Percentiles rank a stretch among this genome's conserved stretches.
Conservation (phyloP, 2,797 vertebrate genomes). For the Tiaroga cobitis region DNA sequence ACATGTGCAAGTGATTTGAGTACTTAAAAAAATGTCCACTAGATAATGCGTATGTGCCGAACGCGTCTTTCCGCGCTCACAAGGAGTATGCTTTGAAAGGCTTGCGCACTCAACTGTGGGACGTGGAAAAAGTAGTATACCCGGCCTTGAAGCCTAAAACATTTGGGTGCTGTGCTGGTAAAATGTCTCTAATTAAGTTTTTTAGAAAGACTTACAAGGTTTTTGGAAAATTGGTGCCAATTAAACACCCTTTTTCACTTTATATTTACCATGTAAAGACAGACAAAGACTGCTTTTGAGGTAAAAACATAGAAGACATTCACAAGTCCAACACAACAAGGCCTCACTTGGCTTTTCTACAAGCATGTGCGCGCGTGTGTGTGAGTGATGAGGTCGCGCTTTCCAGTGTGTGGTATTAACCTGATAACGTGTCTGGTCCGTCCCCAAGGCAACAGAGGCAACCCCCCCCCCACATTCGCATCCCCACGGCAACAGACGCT, state of each 20-base stretch:
- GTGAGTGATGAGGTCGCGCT: not conserved
- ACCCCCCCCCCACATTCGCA: not conserved
- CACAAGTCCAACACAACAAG: not conserved
- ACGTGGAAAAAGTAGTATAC: no score
- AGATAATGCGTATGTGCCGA: no score
- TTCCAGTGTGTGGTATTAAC: constrained; percentile 35
- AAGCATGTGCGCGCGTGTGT: not conserved
- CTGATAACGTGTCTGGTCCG: constrained; percentile 39
- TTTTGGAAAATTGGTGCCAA: not conserved
- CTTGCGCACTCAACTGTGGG: no score
- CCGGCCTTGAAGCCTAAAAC: not conserved
- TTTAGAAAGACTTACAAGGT: not conserved
- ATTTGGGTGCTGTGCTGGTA: not conserved
- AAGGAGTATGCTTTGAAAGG: no score
- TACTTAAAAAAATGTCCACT: no score
- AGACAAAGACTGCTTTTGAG: not conserved
- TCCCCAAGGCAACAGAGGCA: constrained; percentile 31
- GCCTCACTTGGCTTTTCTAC: not conserved
- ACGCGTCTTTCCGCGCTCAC: no score
- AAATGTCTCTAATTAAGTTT: not conserved
- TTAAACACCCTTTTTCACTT: not conserved
- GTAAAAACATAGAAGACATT: not conserved
- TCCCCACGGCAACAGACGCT: constrained; percentile 42
- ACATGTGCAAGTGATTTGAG: no score
- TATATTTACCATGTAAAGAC: not conserved